Conservation (phyloP, 2,888 invertebrate genomes). For the Perithous albicinctus region DNA sequence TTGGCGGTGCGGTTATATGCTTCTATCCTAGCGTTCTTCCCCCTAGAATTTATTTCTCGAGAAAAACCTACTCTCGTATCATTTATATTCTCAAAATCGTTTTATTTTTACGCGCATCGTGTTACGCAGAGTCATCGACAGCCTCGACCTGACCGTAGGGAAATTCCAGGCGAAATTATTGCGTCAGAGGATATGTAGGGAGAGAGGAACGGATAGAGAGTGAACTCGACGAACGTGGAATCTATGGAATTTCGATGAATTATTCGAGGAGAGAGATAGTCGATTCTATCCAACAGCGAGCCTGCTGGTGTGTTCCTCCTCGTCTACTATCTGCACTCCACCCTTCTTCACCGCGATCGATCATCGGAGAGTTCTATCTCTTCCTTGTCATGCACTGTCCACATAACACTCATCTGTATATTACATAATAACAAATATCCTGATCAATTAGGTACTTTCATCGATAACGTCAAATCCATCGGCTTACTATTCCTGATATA, state of each 20-base stretch:
- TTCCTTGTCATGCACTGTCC: slow-evolving; percentile 35
- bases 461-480: background rate
- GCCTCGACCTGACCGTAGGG: slow-evolving; percentile 57
- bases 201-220: slow-evolving; percentile 21
- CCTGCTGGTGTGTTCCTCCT: background rate
- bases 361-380: slow-evolving; percentile 52
- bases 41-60: slow-evolving; percentile 7
- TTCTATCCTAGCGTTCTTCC: background rate
- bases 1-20: background rate
- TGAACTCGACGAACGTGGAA: slow-evolving; percentile 57
- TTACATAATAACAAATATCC: slow-evolving; percentile 4
- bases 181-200: background rate
- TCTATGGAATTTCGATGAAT: slow-evolving; percentile 67
- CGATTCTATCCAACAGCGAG: slow-evolving; percentile 50
- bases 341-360: slow-evolving; percentile 47
- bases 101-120: slow-evolving; percentile 26
- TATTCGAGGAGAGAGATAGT: slow-evolving; percentile 60
- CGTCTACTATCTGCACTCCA: slow-evolving; percentile 13
- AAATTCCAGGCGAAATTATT: slow-evolving; percentile 59
- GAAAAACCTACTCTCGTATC: background rate
- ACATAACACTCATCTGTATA: background rate
- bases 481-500: background rate
- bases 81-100: slow-evolving; percentile 39
- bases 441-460: background rate
- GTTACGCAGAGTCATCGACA: slow-evolving; percentile 13